Evolutionary conservation across 2,888 invertebrate genomes (phyloP), one percentile per base, ranked within the genome.

Genomic region (Phortica magna): DNA sequence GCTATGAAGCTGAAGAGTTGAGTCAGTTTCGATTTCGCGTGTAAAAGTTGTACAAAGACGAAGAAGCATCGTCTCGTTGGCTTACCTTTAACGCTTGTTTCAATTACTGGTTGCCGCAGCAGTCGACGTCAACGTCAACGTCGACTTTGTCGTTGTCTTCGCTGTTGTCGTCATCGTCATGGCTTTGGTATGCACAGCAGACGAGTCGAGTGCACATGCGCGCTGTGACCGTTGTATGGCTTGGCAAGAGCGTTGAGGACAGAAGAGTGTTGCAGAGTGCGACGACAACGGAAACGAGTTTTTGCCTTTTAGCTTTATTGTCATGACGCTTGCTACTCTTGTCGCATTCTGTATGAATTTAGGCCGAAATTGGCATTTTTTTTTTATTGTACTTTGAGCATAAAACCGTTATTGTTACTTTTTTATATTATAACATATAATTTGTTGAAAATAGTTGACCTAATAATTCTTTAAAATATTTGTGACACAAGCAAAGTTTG

Each of bases 141-240:
- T n/a, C 3, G 19, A 31, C 19, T 14, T 68, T 68, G 68, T n/a
- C 43, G 43, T 68, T 17, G 68, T 43, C 17, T 0, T 61, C n/a
- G n/a, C n/a, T n/a, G n/a, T n/a, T 10, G 61, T 61, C 17, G 61
- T 39, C 82, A 81, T 81, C 84, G 89, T 89, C 90, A 89, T 90
- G 88, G 76, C 77, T 74, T 82, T 82, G 90, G 89, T 90, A 89
- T 89, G 86, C 81, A 81, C 81, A 81, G 70, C 53, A 72, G 41
- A 72, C 41, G 57, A 72, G 39, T 53, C 22, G 53, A 71, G 55
- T 71, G 53, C 70, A 71, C 70, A 71, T 55, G 53, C 70, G 70
- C 55, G 31, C 6, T 9, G 10, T 2, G 48, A 14, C 48, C 14
- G 48, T 48, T 48, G 48, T 48, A 14, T 48, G 48, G 7, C 48